These are phyloP conservation scores for Conus ventricosus DNA, from an alignment of 1,140 invertebrate genomes.

Conservation along the genomic window DNA sequence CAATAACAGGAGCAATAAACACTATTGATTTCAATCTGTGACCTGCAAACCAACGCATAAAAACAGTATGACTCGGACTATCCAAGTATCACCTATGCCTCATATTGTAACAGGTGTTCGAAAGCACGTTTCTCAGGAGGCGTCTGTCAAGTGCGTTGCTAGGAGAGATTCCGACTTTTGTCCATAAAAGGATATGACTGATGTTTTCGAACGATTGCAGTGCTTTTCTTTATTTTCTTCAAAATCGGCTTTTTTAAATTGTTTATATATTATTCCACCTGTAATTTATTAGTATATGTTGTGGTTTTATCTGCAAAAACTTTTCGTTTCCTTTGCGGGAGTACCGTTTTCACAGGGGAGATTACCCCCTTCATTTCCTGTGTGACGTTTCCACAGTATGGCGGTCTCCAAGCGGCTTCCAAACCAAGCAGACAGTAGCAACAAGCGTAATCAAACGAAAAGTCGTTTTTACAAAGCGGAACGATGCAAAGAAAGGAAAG, in stretches of 20 bases:
- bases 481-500: conserved; percentile 24
- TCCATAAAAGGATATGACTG: too few species aligned
- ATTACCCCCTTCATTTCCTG: not conserved
- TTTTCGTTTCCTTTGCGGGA: too few species aligned
- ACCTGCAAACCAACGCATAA: too few species aligned
- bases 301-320: too few species aligned
- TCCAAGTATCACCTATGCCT: too few species aligned
- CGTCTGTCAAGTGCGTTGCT: not conserved
- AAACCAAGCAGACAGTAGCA: not conserved
- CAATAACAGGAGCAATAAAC: too few species aligned
- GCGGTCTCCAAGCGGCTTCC: conserved; percentile 31
- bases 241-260: too few species aligned
- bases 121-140: not conserved
- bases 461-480: conserved; percentile 6
- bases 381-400: conserved; percentile 31
- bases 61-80: too few species aligned
- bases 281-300: not conserved
- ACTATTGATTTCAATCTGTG: too few species aligned
- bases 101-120: too few species aligned
- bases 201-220: too few species aligned
- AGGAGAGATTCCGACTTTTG: not conserved
- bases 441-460: conserved; percentile 12
- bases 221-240: too few species aligned
- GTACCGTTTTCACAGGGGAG: not conserved
- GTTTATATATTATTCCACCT: not conserved